Base-by-base conservation (phyloP, 1,140 invertebrate species). In the Harpegnathos saltator region DNA sequence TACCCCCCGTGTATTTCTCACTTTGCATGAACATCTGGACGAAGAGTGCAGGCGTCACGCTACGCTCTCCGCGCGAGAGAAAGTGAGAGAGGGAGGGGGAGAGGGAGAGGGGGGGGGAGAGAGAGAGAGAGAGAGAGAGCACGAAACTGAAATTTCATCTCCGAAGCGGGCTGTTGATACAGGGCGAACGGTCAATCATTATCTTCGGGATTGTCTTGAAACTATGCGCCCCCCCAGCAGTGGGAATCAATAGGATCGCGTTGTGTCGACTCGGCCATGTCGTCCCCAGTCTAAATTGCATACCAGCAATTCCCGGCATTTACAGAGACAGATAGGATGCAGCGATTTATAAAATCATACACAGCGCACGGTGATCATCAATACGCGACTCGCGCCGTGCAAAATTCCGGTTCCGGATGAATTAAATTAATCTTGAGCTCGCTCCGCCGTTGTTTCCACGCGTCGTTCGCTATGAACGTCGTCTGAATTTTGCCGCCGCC, bases 251-350 rank as follows among this genome's bases (percentile, higher is more conserved):
- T 80, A 58, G 52, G 22, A 59, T 78, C 33, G 75, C 63, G 63
- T 78, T 69, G 75, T 69, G 75, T 78, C 75, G 75, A 78, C 50
- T 78, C 61, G 29, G 63, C 58, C 52, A 66, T 77, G 74, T 77
- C 74, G 62, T 77, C 74, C 48, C 63, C 63, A 69, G 48, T 69
- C 63, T 69, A 68, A 65, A 80, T 80, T 69, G 65, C 75, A 80
- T 80, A 48, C 65, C 75, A 56, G 52, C 75, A 71, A 80, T 80
- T 80, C 75, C 52, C 75, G 33, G 65, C 65, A 71, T 80, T 80
- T 80, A n/a, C 52, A 58, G 75, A 80, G 56, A 65, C 65, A 80
- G 71, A 80, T 71, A 65, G 75, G 75, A 80, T 48, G 75, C 33
- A 44, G 17, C 24, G 65, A 80, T 80, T 80, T 80, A n/a, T n/a